Evolutionary conservation across 2,888 invertebrate species (phyloP).

Genomic region (Opisthograptis luteolata): DNA sequence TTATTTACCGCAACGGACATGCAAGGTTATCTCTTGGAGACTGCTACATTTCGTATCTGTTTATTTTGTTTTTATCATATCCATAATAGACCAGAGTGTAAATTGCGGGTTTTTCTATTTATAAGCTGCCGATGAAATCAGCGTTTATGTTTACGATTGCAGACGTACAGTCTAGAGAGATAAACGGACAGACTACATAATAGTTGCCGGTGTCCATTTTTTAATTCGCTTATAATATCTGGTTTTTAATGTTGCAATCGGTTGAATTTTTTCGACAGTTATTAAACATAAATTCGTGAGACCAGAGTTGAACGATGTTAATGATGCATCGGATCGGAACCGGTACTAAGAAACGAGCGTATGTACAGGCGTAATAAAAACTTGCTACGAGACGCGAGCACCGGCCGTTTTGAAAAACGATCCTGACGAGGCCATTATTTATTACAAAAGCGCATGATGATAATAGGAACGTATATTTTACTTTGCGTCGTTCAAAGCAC

Average conservation of each 20-base stretch:
- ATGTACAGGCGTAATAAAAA: slow-evolving; percentile 55
- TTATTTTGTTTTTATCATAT: slow-evolving; percentile 38
- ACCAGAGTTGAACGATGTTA: slow-evolving; percentile 57
- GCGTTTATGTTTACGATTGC: slow-evolving; percentile 1
- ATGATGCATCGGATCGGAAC: slow-evolving; percentile 65
- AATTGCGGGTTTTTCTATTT: slow-evolving; percentile 31
- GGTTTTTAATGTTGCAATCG: slow-evolving; percentile 52
- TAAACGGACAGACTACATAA: slow-evolving; percentile 21
- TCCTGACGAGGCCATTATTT: slow-evolving; percentile 64
- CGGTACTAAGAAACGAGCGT: slow-evolving; percentile 53
- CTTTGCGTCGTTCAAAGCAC: slow-evolving; percentile 56
- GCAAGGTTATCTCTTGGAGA: slow-evolving; percentile 66
- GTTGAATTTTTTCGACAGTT: slow-evolving; percentile 61
- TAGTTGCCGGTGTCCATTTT: too few species aligned
- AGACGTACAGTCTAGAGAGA: slow-evolving; percentile 7
- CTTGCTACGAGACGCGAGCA: slow-evolving; percentile 51
- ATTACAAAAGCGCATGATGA: slow-evolving; percentile 69
- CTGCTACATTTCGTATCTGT: slow-evolving; percentile 55
- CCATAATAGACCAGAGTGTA: slow-evolving; percentile 31
- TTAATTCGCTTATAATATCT: slow-evolving; percentile 13
- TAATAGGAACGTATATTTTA: slow-evolving; percentile 66
- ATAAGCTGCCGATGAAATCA: slow-evolving; percentile 30
- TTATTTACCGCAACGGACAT: slow-evolving; percentile 61
- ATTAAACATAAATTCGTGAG: slow-evolving; percentile 55
- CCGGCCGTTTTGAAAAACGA: slow-evolving; percentile 63